A percentile compares a stretch with the other conserved stretches of the same genome.
Evolutionary conservation across 2,888 invertebrate genomes (phyloP).

Genomic region (Drosophila meridionalis): DNA sequence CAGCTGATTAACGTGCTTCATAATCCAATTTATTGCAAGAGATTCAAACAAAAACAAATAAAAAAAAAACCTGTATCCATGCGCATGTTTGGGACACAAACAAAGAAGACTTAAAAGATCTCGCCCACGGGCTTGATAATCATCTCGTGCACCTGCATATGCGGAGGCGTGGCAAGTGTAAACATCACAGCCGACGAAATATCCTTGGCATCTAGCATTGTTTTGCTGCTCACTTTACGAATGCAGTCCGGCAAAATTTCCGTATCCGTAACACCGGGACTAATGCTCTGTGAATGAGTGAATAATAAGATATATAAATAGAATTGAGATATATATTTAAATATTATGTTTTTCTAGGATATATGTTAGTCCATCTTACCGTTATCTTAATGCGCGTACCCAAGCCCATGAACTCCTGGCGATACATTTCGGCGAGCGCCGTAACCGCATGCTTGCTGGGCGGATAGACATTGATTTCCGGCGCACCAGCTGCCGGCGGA

Average conservation of each 20-base stretch:
- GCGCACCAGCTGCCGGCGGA: constrained; percentile 26
- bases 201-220: constrained; percentile 73
- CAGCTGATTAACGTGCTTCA: constrained; percentile 2
- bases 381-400: constrained; percentile 83
- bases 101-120: constrained; percentile 14
- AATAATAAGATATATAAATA: neutral
- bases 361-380: constrained; percentile 61
- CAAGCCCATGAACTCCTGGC: constrained; percentile 81
- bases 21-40: constrained; percentile 3
- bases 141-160: constrained; percentile 77
- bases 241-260: constrained; percentile 68
- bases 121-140: constrained; percentile 72
- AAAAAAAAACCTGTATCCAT: neutral
- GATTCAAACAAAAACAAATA: neutral
- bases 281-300: constrained; percentile 67
- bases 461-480: constrained; percentile 78
- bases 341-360: neutral
- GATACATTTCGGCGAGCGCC: constrained; percentile 81
- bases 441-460: constrained; percentile 83
- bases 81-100: neutral
- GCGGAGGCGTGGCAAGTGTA: constrained; percentile 75
- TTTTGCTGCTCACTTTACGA: constrained; percentile 11
- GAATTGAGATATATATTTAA: neutral
- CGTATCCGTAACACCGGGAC: constrained; percentile 78
- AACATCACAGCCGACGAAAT: constrained; percentile 79